Percentiles rank a stretch among this genome's conserved stretches.
Conservation (phyloP, 2,113 vertebrate species). For the Empidonax alnorum region DNA sequence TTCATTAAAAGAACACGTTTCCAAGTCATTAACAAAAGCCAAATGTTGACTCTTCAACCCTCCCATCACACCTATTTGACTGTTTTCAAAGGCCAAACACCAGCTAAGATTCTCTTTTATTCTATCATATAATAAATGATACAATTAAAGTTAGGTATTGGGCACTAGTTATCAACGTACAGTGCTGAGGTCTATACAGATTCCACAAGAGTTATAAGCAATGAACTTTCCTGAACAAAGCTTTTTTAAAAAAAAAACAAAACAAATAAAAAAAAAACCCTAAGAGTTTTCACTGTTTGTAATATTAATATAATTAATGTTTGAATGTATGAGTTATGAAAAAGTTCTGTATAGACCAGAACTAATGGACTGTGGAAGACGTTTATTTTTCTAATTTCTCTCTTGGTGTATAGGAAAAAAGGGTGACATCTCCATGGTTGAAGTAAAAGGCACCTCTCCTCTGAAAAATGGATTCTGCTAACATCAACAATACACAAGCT, state of each 20-base stretch:
- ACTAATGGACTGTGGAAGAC: not conserved
- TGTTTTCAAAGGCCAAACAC: not conserved
- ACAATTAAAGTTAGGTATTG: not conserved
- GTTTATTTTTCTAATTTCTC: not conserved
- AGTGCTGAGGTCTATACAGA: not conserved
- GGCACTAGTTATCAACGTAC: not conserved
- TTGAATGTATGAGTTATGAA: not conserved
- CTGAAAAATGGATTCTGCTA: conserved; percentile 1
- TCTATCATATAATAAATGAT: not conserved
- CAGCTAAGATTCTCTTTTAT: not conserved
- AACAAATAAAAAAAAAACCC: not conserved
- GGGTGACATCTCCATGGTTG: not conserved
- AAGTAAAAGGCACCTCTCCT: not conserved
- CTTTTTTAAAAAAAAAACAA: too few relatives aligned
- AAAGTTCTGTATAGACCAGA: not conserved
- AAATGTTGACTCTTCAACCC: not conserved
- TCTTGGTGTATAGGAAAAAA: not conserved
- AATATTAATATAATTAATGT: not conserved
- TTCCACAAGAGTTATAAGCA: not conserved
- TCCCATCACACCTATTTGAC: not conserved
- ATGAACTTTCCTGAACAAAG: not conserved
- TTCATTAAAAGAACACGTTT: not conserved
- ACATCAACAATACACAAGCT: conserved; percentile 36
- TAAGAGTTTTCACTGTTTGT: not conserved
- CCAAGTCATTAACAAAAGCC: not conserved